These are phyloP conservation scores for Theocolax elegans DNA, from an alignment of 1,140 invertebrate genomes.

Conservation along the genomic window DNA sequence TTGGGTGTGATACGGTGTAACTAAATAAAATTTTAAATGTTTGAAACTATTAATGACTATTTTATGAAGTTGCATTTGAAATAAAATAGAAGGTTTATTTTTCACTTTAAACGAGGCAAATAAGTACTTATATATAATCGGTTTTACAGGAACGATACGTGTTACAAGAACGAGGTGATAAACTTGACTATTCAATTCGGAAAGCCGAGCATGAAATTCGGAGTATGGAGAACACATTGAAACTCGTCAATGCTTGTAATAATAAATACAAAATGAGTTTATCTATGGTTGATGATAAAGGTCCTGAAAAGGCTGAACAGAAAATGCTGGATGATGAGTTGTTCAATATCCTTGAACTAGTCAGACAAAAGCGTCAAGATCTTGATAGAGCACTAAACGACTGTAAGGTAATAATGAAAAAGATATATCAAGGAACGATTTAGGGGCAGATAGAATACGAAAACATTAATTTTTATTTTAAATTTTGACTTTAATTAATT, in stretches of 20 bases:
- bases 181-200: conserved; percentile 74
- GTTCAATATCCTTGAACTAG: conserved; percentile 50
- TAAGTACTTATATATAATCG: too few relatives aligned
- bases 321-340: conserved; percentile 69
- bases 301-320: conserved; percentile 66
- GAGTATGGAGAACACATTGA: conserved; percentile 80
- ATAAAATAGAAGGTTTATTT: too few relatives aligned
- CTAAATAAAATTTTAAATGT: too few relatives aligned
- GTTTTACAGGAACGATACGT: conserved; percentile 69
- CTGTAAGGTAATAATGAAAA: conserved; percentile 48
- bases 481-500: too few relatives aligned
- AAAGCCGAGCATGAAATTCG: conserved; percentile 77
- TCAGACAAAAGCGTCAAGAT: conserved; percentile 42
- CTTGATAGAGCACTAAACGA: conserved; percentile 26
- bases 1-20: too few relatives aligned
- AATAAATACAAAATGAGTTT: conserved; percentile 71
- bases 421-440: too few relatives aligned
- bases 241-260: conserved; percentile 76
- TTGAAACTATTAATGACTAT: too few relatives aligned
- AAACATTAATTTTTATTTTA: too few relatives aligned
- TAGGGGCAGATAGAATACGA: too few relatives aligned
- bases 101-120: too few relatives aligned
- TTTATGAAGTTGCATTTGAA: too few relatives aligned
- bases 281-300: conserved; percentile 65
- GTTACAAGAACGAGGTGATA: conserved; percentile 76